These are phyloP conservation scores for Anolis apletophallus DNA, from an alignment of 2,797 vertebrate species.

Conservation along the genomic window DNA sequence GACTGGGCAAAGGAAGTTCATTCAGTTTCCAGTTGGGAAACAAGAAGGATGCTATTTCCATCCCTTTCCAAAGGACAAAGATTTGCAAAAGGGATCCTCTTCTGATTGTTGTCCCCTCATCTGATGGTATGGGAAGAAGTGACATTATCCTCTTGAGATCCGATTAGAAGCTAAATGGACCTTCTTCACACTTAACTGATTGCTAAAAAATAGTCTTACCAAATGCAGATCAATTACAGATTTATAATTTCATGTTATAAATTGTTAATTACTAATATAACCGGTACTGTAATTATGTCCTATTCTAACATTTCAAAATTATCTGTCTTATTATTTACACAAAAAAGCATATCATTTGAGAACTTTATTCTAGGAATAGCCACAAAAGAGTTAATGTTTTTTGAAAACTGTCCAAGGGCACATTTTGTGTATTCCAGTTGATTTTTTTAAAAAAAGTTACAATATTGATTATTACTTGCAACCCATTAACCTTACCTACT, in stretches of 20 bases:
- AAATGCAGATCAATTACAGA: neutral
- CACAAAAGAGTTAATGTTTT: neutral
- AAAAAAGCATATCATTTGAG: neutral
- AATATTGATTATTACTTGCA: neutral
- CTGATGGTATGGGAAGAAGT: no score
- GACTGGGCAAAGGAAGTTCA: no score
- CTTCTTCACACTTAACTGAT: no score
- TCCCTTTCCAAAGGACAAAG: no score
- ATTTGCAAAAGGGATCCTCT: no score
- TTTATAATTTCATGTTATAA: neutral
- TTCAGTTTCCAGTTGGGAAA: no score
- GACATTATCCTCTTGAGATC: no score
- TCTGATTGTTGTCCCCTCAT: no score
- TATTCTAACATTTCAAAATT: neutral
- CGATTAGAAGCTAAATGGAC: neutral
- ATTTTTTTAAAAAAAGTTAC: neutral
- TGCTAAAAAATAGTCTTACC: no score
- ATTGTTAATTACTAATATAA: no score
- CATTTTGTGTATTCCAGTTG: neutral
- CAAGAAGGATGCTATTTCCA: no score
- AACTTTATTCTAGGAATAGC: neutral
- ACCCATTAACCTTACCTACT: neutral
- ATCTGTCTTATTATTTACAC: neutral
- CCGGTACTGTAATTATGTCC: neutral
- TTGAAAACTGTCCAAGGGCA: neutral